Conservation (phyloP, 2,888 invertebrate species). For the Automeris io region DNA sequence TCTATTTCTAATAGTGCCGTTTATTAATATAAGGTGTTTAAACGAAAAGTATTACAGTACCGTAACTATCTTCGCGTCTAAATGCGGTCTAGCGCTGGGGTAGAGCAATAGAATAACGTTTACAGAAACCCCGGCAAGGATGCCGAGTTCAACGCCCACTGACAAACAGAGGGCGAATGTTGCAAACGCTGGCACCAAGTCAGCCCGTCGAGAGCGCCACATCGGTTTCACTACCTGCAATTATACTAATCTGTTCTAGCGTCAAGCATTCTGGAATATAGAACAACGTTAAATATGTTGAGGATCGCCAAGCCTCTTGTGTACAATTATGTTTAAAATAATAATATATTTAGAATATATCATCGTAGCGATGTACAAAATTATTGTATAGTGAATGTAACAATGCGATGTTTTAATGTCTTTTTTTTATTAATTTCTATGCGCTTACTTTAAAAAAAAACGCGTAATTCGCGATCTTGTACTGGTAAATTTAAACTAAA, state of each 20-base stretch:
- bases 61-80: slow-evolving; percentile 83
- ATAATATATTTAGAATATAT: too few species aligned
- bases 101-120: slow-evolving; percentile 87
- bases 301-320: too few species aligned
- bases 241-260: background rate
- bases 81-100: slow-evolving; percentile 87
- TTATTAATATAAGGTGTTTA: too few species aligned
- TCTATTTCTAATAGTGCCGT: too few species aligned
- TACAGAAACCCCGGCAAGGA: slow-evolving; percentile 87
- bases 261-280: background rate
- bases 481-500: too few species aligned
- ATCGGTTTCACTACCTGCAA: slow-evolving; percentile 85
- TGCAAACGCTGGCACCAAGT: slow-evolving; percentile 86
- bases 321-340: too few species aligned
- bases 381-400: too few species aligned
- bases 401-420: too few species aligned
- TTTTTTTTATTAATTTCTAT: too few species aligned
- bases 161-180: slow-evolving; percentile 89
- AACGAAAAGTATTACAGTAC: slow-evolving; percentile 57
- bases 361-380: too few species aligned
- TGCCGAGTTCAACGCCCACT: slow-evolving; percentile 91
- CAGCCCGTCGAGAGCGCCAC: slow-evolving; percentile 90
- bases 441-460: too few species aligned
- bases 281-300: background rate
- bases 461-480: too few species aligned